These are phyloP conservation scores for Chelonia mydas DNA, from an alignment of 2,797 vertebrate species.

Conservation along the genomic window DNA sequence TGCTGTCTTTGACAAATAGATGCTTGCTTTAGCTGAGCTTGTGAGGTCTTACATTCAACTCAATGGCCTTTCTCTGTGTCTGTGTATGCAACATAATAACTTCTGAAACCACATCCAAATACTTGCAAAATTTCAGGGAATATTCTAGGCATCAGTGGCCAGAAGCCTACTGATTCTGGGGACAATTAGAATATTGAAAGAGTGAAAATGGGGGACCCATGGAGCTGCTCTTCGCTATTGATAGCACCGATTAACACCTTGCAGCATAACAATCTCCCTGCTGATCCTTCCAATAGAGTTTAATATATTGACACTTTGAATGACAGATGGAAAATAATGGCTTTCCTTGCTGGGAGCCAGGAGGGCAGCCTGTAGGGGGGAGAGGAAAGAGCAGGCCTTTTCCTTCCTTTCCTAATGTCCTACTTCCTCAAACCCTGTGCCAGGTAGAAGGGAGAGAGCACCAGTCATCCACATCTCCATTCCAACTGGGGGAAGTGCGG, in stretches of 20 bases:
- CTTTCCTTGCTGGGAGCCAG: neutral
- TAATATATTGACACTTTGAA: neutral
- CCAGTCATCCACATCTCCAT: neutral
- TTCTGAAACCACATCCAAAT: neutral
- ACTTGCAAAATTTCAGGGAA: neutral
- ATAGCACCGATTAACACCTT: neutral
- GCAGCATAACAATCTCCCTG: neutral
- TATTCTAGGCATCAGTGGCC: neutral
- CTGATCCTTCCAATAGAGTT: neutral
- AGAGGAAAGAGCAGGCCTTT: neutral
- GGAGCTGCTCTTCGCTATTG: neutral
- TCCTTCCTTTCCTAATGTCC: neutral
- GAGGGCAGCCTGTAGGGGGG: too few species aligned
- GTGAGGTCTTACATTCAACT: neutral
- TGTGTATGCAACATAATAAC: neutral
- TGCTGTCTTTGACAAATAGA: neutral
- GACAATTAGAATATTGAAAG: neutral
- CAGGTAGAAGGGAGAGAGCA: neutral
- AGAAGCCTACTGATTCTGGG: neutral
- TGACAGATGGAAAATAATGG: neutral
- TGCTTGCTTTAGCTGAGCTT: neutral
- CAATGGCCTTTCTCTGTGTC: neutral
- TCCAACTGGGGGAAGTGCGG: neutral
- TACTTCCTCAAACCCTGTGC: neutral
- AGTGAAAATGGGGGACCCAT: neutral